Evolutionary conservation across 2,888 invertebrate genomes (phyloP).

Genomic region (Drosophila falleni): DNA sequence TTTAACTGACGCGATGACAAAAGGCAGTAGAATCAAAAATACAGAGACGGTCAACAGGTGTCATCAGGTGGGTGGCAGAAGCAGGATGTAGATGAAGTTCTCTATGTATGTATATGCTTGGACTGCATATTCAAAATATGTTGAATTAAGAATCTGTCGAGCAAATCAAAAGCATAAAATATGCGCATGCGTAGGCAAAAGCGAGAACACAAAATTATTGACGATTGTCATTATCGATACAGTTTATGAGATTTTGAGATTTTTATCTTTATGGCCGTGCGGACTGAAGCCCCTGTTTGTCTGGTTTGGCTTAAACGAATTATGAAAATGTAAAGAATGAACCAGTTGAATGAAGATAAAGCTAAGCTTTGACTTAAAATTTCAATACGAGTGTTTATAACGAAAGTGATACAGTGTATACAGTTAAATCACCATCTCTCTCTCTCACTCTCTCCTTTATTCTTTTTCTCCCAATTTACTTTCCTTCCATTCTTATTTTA

Average conservation of each 20-base stretch:
- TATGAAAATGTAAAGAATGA: slow-evolving; percentile 26
- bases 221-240: slow-evolving; percentile 57
- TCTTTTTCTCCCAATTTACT: slow-evolving; percentile 4
- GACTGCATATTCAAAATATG: slow-evolving; percentile 9
- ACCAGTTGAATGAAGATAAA: slow-evolving; percentile 25
- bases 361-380: slow-evolving; percentile 34
- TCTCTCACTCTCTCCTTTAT: slow-evolving; percentile 8
- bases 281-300: too few species aligned
- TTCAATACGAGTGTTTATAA: slow-evolving; percentile 22
- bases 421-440: not conserved
- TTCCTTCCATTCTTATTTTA: not conserved
- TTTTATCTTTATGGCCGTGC: slow-evolving; percentile 58
- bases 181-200: slow-evolving; percentile 29
- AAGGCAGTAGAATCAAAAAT: not conserved
- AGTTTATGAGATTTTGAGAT: slow-evolving; percentile 74
- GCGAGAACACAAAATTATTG: slow-evolving; percentile 15
- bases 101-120: not conserved
- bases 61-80: slow-evolving; percentile 28
- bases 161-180: slow-evolving; percentile 25
- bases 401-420: slow-evolving; percentile 18
- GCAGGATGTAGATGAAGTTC: slow-evolving; percentile 24
- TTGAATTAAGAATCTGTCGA: not conserved
- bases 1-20: slow-evolving; percentile 21
- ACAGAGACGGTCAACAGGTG: slow-evolving; percentile 6
- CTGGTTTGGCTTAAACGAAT: slow-evolving; percentile 2